phyloP scores from a whole-genome alignment of 2,113 vertebrate species.

The Circaetus gallicus region DNA sequence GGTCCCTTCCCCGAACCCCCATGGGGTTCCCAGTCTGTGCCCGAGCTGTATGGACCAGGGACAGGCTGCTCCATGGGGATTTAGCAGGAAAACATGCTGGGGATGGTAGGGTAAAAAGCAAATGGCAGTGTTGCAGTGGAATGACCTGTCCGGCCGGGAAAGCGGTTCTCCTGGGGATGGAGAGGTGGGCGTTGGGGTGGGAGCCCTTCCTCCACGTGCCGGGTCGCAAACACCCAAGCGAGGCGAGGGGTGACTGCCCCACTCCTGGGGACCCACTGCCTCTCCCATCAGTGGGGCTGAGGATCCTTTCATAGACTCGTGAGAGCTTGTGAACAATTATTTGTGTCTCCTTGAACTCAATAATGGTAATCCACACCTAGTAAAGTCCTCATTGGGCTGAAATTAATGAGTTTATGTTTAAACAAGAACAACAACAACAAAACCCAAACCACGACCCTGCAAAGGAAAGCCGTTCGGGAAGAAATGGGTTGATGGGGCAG shows the following conservation, averaged over 20 bases:
- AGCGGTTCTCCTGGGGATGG: fast-evolving
- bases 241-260: not conserved
- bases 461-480: not conserved
- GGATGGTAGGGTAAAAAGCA: not conserved
- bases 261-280: not conserved
- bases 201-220: fast-evolving
- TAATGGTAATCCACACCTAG: not conserved
- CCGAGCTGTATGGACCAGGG: fast-evolving
- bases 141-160: not conserved
- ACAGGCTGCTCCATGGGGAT: not conserved
- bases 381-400: not conserved
- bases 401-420: not conserved
- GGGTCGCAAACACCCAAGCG: fast-evolving
- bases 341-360: not conserved
- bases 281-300: not conserved
- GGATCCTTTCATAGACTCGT: not conserved
- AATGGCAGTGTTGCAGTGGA: not conserved
- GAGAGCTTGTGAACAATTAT: not conserved
- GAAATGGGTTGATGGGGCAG: not conserved
- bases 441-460: not conserved
- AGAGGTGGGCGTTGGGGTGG: not conserved
- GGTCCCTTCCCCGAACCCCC: not conserved
- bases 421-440: not conserved
- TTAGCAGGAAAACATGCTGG: not conserved
- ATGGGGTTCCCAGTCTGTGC: fast-evolving